phyloP scores from a whole-genome alignment of 2,797 vertebrate species.

The Gymnopithys bicolor region DNA sequence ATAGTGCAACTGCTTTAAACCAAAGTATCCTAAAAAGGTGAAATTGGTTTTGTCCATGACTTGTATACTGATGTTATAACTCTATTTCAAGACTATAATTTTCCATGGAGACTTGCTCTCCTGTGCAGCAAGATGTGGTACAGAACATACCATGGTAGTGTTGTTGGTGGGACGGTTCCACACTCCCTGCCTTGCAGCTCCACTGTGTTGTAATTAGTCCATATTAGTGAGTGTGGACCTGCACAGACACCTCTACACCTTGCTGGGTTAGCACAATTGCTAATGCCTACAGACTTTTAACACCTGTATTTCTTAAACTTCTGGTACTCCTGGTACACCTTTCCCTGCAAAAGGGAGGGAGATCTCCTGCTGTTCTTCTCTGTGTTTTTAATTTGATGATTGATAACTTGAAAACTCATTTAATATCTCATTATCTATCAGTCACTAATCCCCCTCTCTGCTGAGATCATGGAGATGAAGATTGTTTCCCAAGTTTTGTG shows the following conservation, averaged over 20 bases:
- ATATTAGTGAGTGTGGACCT: not conserved
- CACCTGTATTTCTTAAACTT: not conserved
- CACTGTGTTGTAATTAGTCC: not conserved
- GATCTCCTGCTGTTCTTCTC: not conserved
- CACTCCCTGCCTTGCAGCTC: not conserved
- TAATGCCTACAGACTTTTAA: not conserved
- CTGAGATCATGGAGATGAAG: not conserved
- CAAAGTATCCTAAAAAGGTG: not conserved
- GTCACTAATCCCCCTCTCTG: not conserved
- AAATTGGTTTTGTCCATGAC: not conserved
- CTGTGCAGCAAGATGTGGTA: not conserved
- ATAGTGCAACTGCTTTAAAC: not conserved
- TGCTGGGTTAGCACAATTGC: not conserved
- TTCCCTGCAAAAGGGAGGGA: not conserved
- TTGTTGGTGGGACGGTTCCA: too few relatives aligned
- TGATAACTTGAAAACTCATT: not conserved
- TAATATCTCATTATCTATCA: not conserved
- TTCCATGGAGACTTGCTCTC: not conserved
- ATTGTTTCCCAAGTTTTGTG: not conserved
- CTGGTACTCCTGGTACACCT: not conserved
- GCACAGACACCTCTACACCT: not conserved
- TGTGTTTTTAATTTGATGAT: not conserved
- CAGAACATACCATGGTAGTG: not conserved
- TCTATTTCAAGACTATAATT: not conserved
- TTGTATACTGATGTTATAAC: not conserved